These are phyloP conservation scores for Volucella inflata DNA, from an alignment of 2,888 invertebrate genomes.

Conservation along the genomic window DNA sequence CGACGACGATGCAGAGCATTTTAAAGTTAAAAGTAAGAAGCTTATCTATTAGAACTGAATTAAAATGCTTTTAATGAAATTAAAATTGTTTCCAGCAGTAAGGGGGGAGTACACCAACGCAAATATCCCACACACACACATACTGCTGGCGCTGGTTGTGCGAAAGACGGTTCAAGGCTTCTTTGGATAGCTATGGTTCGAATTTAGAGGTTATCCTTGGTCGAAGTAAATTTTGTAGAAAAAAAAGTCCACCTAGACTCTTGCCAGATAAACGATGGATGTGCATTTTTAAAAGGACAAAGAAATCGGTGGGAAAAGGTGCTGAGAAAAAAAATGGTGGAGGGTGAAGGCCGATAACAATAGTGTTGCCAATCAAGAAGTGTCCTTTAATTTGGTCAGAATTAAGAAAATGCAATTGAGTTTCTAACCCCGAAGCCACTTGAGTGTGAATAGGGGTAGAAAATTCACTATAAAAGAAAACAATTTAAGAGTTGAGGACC, in stretches of 20 bases:
- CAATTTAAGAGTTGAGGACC: too few relatives aligned
- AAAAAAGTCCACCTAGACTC: slow-evolving; percentile 30
- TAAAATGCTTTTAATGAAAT: slow-evolving; percentile 76
- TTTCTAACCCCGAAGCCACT: too few relatives aligned
- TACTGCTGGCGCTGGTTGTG: slow-evolving; percentile 1
- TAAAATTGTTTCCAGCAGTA: slow-evolving; percentile 62
- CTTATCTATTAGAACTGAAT: slow-evolving; percentile 74
- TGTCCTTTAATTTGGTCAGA: too few relatives aligned
- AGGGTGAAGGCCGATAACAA: slow-evolving; percentile 7
- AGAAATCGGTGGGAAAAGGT: neutral
- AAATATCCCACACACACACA: too few relatives aligned
- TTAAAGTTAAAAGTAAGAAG: slow-evolving; percentile 75
- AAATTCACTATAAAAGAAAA: too few relatives aligned
- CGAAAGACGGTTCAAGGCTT: slow-evolving; percentile 57
- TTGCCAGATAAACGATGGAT: slow-evolving; percentile 69
- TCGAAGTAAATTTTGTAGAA: slow-evolving; percentile 50
- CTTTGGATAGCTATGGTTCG: slow-evolving; percentile 63
- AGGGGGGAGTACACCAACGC: neutral
- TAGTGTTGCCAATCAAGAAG: too few relatives aligned
- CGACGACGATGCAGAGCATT: slow-evolving; percentile 44
- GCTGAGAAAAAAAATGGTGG: slow-evolving; percentile 43
- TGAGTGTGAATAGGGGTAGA: too few relatives aligned
- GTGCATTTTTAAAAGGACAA: slow-evolving; percentile 52
- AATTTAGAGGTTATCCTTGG: slow-evolving; percentile 70
- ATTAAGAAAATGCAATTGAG: too few relatives aligned